Percentiles rank a stretch among this genome's conserved stretches.
phyloP scores from a whole-genome alignment of 1,140 invertebrate species.

The Patella vulgata region DNA sequence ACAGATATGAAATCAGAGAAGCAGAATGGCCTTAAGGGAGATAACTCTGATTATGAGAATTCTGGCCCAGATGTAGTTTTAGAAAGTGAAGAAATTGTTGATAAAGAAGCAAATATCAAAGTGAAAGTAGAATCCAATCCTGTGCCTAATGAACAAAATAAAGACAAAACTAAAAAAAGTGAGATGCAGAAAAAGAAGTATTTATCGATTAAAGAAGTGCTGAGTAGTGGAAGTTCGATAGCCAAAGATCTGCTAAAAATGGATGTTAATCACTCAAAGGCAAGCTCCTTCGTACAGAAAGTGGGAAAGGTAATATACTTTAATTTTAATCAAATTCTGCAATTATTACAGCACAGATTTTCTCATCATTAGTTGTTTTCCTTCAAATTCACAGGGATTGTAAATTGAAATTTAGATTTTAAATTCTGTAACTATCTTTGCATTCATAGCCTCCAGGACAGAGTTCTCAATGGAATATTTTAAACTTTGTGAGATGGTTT shows the following conservation, averaged over 20 bases:
- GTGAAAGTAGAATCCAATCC: background rate
- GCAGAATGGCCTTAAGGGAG: background rate
- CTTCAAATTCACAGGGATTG: no score
- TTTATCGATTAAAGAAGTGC: constrained; percentile 41
- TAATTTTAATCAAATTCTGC: no score
- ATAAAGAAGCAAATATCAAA: constrained; percentile 3
- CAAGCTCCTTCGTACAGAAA: constrained; percentile 40
- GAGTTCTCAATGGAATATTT: no score
- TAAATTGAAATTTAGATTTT: no score
- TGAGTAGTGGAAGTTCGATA: constrained; percentile 33
- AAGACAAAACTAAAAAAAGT: background rate
- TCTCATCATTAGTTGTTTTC: no score
- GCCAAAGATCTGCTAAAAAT: constrained; percentile 34
- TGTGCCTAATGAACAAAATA: background rate
- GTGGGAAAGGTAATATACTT: constrained; percentile 60
- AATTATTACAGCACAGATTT: no score
- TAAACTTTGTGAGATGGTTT: no score
- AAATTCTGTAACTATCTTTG: no score
- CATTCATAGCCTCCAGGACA: no score
- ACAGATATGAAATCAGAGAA: constrained; percentile 2
- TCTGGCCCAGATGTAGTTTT: constrained; percentile 40
- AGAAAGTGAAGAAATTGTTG: constrained; percentile 37
- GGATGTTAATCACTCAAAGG: constrained; percentile 5
- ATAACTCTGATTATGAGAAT: constrained; percentile 21
- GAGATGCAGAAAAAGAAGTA: constrained; percentile 29